Evolutionary conservation across 2,113 vertebrate genomes (phyloP), one percentile per base, ranked within the genome.

Genomic region (Halcyon senegalensis): DNA sequence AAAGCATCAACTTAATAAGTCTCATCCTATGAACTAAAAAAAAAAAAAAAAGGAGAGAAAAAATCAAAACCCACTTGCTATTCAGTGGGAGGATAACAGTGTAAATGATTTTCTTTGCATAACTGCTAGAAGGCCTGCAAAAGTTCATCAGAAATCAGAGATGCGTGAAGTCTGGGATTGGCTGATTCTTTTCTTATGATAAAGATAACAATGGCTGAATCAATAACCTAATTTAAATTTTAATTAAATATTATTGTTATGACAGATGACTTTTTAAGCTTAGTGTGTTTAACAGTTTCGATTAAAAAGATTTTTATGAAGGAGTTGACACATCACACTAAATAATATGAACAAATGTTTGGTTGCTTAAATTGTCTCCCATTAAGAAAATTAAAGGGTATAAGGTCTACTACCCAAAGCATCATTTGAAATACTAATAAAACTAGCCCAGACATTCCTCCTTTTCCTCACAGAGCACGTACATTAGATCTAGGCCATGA

Each of bases 1-100:
- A 96, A 96, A 93, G 77, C 80, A 92, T 84, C 94, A 87, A 76
- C 80, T 89, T 78, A 53, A 10, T 76, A 95, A 93, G 23, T 84
- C 86, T 92, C 69, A 95, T 93, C 80, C 69, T 91, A 72, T 68
- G 79, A 92, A 93, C 41, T 18, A 35, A 64, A 81, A 72, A 67
- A 60, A 53, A 44, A 48, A 44, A 48, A 43, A 14, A 44, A 27
- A 18, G 11, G 13, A 0, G 13, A 33, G 35, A n/a, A 16, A 64
- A 95, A 70, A 68, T 43, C 70, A 46, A 89, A 96, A 58, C 35
- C 60, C 62, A 62, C 91, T 95, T 89, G 77, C 21, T 64, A 6
- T 77, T 89, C 81, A 66, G 89, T 91, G 66, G 87, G 93, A 96
- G 93, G 91, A 91, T 76, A 94, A 68, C 83, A 78, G 83, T 6